Evolutionary conservation across 2,113 vertebrate genomes (phyloP), one percentile per base, ranked within the genome.

Genomic region (Hypomesus transpacificus): DNA sequence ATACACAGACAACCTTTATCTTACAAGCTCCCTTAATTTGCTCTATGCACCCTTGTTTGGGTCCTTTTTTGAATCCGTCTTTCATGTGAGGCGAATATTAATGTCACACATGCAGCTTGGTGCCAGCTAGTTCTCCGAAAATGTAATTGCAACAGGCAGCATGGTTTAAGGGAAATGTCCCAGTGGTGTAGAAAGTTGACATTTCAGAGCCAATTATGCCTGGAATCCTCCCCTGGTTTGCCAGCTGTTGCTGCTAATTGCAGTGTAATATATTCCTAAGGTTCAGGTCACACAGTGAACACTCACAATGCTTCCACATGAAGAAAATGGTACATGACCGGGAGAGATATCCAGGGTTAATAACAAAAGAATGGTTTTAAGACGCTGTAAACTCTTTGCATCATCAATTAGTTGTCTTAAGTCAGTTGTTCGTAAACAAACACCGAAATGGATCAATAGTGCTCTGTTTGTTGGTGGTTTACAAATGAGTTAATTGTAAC

Each of bases 141-240:
- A 13, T 39, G 67, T 57, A n/a, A 39, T 54, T 58, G 20, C 59
- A 71, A 24, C 51, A 63, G 62, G 17, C 17, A 58, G 28, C 20
- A 14, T 52, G 50, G 22, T 68, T 58, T 69, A 67, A 67, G n/a
- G 59, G 68, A 64, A 46, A 28, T n/a, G 62, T 75, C 77, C 68
- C 73, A 5, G 13, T 69, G 73, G 78, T 50, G 63, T 66, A 73
- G 24, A 73, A 77, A 76, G 66, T 56, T 76, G 78, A 80, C 74
- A 80, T 80, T 79, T 79, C 60, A 70, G 53, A 69, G 61, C 74
- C 74, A 80, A 80, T 80, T 79, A 79, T 52, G 69, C 74, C 61
- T 21, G 24, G 59, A 68, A 54, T 80, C 70, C 16, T 66, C 31
- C 54, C 31, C 54, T 28, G 60, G 24, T 54, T 58, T 62, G 54